Percentiles rank a stretch among this genome's conserved stretches.
These are phyloP conservation scores for Criorhina ranunculi DNA, from an alignment of 2,888 invertebrate genomes.

Conservation along the genomic window DNA sequence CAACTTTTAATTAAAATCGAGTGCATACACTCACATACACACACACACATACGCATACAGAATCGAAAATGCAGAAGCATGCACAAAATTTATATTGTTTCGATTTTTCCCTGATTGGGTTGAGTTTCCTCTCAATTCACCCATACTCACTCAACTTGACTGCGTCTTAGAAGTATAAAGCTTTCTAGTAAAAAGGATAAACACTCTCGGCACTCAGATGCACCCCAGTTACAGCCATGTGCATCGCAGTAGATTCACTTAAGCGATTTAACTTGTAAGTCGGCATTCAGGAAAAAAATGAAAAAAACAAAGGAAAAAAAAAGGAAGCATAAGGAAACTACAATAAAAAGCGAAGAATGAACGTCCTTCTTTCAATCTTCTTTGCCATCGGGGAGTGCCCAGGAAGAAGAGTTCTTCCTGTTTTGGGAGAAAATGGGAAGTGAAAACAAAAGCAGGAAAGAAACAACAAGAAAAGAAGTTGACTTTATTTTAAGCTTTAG, in stretches of 20 bases:
- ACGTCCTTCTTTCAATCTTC: constrained; percentile 61
- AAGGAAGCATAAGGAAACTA: constrained; percentile 43
- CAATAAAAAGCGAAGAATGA: constrained; percentile 65
- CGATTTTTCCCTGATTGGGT: constrained; percentile 74
- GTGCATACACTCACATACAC: constrained; percentile 23
- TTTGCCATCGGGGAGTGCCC: constrained; percentile 12
- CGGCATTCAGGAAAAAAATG: constrained; percentile 16
- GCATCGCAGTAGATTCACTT: constrained; percentile 62
- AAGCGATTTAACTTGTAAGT: constrained; percentile 73
- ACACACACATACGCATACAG: constrained; percentile 3
- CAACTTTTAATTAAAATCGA: constrained; percentile 77
- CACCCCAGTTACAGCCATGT: constrained; percentile 38
- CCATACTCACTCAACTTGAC: constrained; percentile 19
- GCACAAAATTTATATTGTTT: constrained; percentile 74
- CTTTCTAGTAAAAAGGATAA: constrained; percentile 67
- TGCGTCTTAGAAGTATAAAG: constrained; percentile 33
- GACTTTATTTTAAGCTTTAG: constrained; percentile 64
- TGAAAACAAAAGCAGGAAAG: constrained; percentile 51
- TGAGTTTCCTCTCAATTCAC: constrained; percentile 70
- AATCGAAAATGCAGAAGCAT: constrained; percentile 59
- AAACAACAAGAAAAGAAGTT: constrained; percentile 56
- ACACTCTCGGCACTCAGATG: constrained; percentile 52
- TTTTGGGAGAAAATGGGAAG: constrained; percentile 28
- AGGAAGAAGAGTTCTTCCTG: constrained; percentile 65
- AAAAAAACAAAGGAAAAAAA: constrained; percentile 21